Base-by-base conservation (phyloP, 2,113 vertebrate genomes). In the Myanophis thanlyinensis region DNA sequence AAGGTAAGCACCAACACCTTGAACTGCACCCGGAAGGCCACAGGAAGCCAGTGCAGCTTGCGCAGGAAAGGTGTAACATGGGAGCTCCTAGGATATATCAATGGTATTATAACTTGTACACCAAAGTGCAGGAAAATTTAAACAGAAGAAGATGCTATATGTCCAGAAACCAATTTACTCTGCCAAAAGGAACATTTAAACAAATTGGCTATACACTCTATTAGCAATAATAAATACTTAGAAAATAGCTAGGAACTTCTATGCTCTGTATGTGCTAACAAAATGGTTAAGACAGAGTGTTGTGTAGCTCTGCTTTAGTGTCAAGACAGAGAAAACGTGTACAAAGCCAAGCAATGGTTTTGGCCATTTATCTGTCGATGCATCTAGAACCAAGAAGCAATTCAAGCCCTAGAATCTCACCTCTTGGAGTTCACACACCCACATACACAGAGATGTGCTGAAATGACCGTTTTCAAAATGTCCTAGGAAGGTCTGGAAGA, bases 91-190 rank as follows among this genome's bases (percentile, higher is more conserved):
- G n/a, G n/a, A 85, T 0, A 84, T 27, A 10, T 91, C 88, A 91
- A 95, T 62, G 10, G 20, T 73, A 52, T 53, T 90, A 35, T 5
- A 53, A 2, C 94, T 73, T 90, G 3, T 89, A 40, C 48, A 30
- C 22, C 20, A 90, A 94, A 93, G 54, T 48, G 4, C 22, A 20
- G 86, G 85, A 92, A 94, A 95, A 80, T 8, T 48, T 51, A 8
- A 80, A 4, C 53, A 46, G 90, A 93, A 93, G 52, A 10, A 73
- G 54, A 90, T 35, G 35, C 62, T 6, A 13, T 73, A 73, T 54
- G 87, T 88, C 93, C 23, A 91, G 67, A 91, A 90, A 35, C 13
- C 44, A 35, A 62, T 94, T 90, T 92, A n/a, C 5, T 67, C n/a
- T 89, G 51, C 48, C 49, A 47, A 52, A 48, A 85, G 9, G 5